A percentile compares a stretch with the other conserved stretches of the same genome.
These are phyloP conservation scores for Heliconius melpomene DNA, from an alignment of 1,140 invertebrate genomes.

Conservation along the genomic window DNA sequence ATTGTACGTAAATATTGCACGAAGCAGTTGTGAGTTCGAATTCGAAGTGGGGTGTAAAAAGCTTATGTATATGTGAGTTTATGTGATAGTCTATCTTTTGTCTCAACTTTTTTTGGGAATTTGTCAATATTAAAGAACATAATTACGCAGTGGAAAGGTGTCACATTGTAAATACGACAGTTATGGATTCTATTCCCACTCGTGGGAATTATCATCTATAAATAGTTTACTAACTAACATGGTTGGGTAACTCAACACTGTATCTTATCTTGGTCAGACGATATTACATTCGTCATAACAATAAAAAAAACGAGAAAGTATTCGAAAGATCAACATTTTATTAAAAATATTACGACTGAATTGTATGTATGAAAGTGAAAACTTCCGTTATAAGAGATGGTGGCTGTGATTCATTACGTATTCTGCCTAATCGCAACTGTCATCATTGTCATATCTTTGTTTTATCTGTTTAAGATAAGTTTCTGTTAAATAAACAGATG, in stretches of 20 bases:
- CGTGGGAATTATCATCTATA: too few relatives aligned
- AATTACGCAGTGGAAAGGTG: too few relatives aligned
- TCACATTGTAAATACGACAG: too few relatives aligned
- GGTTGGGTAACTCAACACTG: neutral
- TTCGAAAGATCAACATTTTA: neutral
- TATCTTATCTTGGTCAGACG: neutral
- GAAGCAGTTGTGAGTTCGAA: neutral
- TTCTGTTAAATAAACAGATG: too few relatives aligned
- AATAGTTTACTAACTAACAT: too few relatives aligned
- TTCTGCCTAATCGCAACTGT: conserved; percentile 1
- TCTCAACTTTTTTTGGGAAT: too few relatives aligned
- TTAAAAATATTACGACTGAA: neutral
- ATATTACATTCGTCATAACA: too few relatives aligned
- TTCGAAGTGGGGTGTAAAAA: too few relatives aligned
- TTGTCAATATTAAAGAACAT: too few relatives aligned
- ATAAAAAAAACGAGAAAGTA: neutral
- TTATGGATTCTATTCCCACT: too few relatives aligned
- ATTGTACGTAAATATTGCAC: neutral
- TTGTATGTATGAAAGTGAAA: neutral
- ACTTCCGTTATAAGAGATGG: neutral
- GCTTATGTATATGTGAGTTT: too few relatives aligned
- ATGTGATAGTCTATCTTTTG: too few relatives aligned
- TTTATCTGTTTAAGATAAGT: neutral
- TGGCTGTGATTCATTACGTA: neutral
- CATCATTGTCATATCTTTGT: neutral